A percentile compares a stretch with the other conserved stretches of the same genome.
These are phyloP conservation scores for Cataglyphis rosenhaueri DNA, from an alignment of 2,888 invertebrate genomes.

Conservation along the genomic window DNA sequence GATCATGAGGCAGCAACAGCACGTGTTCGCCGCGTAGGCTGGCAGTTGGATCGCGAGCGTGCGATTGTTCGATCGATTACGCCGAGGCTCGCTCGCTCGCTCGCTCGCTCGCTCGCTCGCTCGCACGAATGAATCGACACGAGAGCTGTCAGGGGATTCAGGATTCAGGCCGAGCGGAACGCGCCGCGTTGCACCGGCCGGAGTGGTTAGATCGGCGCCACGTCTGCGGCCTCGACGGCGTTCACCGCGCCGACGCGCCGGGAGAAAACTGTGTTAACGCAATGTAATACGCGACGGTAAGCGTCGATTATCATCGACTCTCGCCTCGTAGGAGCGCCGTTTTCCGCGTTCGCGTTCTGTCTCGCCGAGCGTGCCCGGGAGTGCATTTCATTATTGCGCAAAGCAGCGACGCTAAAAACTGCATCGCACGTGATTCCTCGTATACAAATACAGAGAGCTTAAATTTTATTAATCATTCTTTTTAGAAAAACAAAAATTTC, in stretches of 20 bases:
- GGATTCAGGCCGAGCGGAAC: constrained; percentile 50
- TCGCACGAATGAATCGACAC: constrained; percentile 31
- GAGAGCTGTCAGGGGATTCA: constrained; percentile 26
- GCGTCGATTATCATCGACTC: constrained; percentile 55
- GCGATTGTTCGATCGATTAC: constrained; percentile 45
- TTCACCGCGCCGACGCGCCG: constrained; percentile 59
- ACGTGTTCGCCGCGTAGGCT: constrained; percentile 38
- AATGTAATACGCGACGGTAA: constrained; percentile 62
- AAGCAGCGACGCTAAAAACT: not conserved
- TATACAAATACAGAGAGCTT: not conserved
- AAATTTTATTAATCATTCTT: not conserved
- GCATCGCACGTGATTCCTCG: not conserved
- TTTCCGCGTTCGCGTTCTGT: constrained; percentile 58
- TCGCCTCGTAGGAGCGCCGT: constrained; percentile 27
- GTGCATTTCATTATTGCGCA: not conserved
- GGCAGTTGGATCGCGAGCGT: constrained; percentile 30
- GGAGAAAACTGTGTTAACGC: constrained; percentile 74
- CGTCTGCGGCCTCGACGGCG: constrained; percentile 75
- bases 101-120: constrained; percentile 27
- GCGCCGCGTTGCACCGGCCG: constrained; percentile 66
- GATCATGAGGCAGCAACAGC: constrained; percentile 36
- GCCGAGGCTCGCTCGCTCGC: constrained; percentile 16
- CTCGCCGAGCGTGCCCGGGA: constrained; percentile 10
- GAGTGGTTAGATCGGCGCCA: constrained; percentile 77
- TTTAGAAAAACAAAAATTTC: not conserved